A percentile compares a stretch with the other conserved stretches of the same genome.
Evolutionary conservation across 1,140 invertebrate species (phyloP).

Genomic region (Drosophila sturtevanti): DNA sequence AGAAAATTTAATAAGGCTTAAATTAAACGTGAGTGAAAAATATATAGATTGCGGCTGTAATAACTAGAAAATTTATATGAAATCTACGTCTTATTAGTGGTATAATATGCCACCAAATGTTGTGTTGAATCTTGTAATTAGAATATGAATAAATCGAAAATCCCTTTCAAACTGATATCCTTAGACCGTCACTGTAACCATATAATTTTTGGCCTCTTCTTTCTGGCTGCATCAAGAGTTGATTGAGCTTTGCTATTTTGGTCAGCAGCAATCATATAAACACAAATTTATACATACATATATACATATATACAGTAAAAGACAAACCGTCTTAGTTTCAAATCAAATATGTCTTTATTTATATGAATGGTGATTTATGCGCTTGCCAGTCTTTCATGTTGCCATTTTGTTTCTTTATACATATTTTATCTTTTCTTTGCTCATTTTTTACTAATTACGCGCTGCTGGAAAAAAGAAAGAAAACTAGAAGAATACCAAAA

Average conservation of each 20-base stretch:
- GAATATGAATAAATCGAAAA: background rate
- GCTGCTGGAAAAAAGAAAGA: constrained; percentile 27
- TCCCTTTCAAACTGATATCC: background rate
- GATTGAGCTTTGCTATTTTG: constrained; percentile 66
- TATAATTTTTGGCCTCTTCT: background rate
- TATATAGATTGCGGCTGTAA: too few relatives aligned
- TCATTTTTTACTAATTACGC: constrained; percentile 32
- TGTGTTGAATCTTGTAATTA: too few relatives aligned
- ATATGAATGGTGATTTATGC: constrained; percentile 73
- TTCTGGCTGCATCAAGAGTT: constrained; percentile 49
- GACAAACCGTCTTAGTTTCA: constrained; percentile 41
- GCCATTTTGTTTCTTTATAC: constrained; percentile 46
- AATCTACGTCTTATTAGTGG: too few relatives aligned
- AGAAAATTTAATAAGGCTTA: too few relatives aligned
- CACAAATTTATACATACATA: background rate
- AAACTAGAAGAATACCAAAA: constrained; percentile 29
- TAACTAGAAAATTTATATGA: too few relatives aligned
- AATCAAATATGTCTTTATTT: constrained; percentile 74
- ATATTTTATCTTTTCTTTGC: constrained; percentile 16
- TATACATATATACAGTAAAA: background rate
- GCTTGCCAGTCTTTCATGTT: constrained; percentile 62
- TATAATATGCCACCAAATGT: too few relatives aligned
- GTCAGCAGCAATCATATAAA: constrained; percentile 24
- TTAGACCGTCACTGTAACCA: background rate
- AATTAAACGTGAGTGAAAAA: too few relatives aligned